phyloP scores from a whole-genome alignment of 2,888 invertebrate genomes.

The Pyrgus malvae region DNA sequence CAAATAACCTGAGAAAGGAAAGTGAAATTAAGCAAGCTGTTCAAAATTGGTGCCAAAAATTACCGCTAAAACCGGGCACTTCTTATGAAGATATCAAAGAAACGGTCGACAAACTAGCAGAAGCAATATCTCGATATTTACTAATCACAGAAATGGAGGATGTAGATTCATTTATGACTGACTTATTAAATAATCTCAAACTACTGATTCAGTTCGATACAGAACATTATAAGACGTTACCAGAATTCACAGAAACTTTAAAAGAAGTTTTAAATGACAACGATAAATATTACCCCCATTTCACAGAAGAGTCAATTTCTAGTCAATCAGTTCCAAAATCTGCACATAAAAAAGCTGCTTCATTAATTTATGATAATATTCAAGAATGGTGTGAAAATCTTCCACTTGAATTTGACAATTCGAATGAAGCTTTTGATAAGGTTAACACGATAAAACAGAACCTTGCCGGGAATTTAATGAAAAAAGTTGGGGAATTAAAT shows the following conservation, averaged over 20 bases:
- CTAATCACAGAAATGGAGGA: constrained; percentile 4
- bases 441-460: constrained; percentile 40
- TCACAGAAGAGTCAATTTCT: not conserved
- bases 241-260: constrained; percentile 10
- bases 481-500: constrained; percentile 51
- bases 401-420: constrained; percentile 35
- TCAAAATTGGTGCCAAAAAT: constrained; percentile 33
- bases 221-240: constrained; percentile 1
- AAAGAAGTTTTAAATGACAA: constrained; percentile 9
- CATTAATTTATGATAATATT: constrained; percentile 42
- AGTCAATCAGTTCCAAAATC: constrained; percentile 17
- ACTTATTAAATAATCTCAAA: constrained; percentile 37
- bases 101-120: constrained; percentile 13
- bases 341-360: constrained; percentile 36
- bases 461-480: constrained; percentile 41
- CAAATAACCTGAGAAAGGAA: not conserved
- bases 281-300: not conserved
- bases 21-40: constrained; percentile 33
- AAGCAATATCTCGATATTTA: constrained; percentile 6
- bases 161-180: constrained; percentile 27
- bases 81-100: constrained; percentile 29
- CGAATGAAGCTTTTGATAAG: constrained; percentile 37
- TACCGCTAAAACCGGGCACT: constrained; percentile 28
- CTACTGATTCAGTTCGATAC: constrained; percentile 30
- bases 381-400: constrained; percentile 45